Base-by-base conservation (phyloP, 2,797 vertebrate genomes). In the Cryptoprocta ferox region DNA sequence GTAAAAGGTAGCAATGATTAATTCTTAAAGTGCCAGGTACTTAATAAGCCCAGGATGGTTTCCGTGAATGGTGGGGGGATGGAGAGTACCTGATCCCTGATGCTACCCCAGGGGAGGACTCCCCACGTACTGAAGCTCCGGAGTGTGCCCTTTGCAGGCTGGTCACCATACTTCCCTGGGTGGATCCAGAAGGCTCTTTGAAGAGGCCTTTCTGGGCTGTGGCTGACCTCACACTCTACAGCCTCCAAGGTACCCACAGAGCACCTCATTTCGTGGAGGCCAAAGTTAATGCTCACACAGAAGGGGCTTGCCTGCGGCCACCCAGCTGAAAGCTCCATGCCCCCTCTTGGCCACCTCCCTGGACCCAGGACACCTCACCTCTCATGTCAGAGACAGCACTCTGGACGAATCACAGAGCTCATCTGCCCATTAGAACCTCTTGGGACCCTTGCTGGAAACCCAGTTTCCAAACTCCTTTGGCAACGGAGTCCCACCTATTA, bases 221-320 rank as follows among this genome's bases (percentile, higher is more conserved):
- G 0, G 7, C 68, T 50, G 26, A 7, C 50, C 61, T 50, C 61
- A 45, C 0, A 2, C 28, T 75, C 53, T 6, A 19, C 12, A 16
- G n/a, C 73, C 48, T 35, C 45, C 18, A 4, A 37, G n/a, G 18
- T 68, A 50, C 53, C 15, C 50, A 21, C 12, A 28, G 14, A 48
- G 53, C 39, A 93, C 35, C 9, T 92, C 63, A 15, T 37, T 76
- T 78, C 59, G 15, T 37, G 56, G 71, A 84, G 32, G 81, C 24
- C n/a, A 19, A 35, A 68, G 26, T 4, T 19, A 24, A 18, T 14
- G 4, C 30, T 91, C 21, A 11, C 42, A 37, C 9, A 24, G 42
- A 42, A 63, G 21, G 48, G 16, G 13, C 37, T 75, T 70, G 13
- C 53, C 70, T 65, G 19, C n/a, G 11, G 59, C 48, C 35, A 14